Evolutionary conservation across 2,113 vertebrate species (phyloP).

Genomic region (Rafetus swinhoei): DNA sequence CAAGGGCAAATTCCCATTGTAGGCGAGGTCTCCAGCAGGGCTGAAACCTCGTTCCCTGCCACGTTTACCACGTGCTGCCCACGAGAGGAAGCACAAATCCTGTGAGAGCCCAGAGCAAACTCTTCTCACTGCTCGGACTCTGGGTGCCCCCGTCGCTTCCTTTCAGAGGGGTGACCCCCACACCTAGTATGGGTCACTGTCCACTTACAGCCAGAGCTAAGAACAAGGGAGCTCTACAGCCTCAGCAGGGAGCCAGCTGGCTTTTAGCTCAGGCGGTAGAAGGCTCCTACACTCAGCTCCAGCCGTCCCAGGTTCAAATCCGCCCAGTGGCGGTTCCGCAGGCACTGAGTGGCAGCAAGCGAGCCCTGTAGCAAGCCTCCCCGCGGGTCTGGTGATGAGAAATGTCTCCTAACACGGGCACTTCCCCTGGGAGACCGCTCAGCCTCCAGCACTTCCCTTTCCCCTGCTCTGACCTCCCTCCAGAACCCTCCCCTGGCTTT

Average conservation of each 20-base stretch:
- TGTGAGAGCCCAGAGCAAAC: not conserved
- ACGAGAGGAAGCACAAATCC: no score
- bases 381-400: not conserved
- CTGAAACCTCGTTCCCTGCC: fast-evolving
- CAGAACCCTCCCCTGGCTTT: no score
- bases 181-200: no score
- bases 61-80: fast-evolving
- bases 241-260: no score
- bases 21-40: not conserved
- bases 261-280: no score
- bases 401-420: not conserved
- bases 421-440: not conserved
- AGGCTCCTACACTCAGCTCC: not conserved
- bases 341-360: fast-evolving
- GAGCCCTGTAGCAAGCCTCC: not conserved
- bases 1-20: not conserved
- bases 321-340: not conserved
- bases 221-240: no score
- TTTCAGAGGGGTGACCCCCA: not conserved
- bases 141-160: not conserved
- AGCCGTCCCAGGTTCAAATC: not conserved
- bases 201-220: no score
- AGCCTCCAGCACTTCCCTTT: not conserved
- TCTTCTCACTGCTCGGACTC: not conserved
- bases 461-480: not conserved